These are phyloP conservation scores for Mimumesa dahlbomi DNA, from an alignment of 2,888 invertebrate genomes.

Conservation along the genomic window DNA sequence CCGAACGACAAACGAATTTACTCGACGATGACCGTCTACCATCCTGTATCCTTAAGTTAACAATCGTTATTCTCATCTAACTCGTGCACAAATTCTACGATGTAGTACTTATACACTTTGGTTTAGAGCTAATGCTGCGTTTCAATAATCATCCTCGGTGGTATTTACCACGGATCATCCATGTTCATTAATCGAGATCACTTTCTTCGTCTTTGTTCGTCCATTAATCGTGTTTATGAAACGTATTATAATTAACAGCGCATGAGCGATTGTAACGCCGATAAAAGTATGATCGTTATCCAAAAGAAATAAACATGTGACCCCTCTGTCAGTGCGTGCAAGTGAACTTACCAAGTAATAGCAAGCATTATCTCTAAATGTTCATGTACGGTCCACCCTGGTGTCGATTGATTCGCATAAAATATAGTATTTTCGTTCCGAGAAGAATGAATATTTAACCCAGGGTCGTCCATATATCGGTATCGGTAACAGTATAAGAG, in stretches of 20 bases:
- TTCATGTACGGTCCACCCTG: constrained; percentile 35
- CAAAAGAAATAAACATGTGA: constrained; percentile 16
- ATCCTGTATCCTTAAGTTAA: not conserved
- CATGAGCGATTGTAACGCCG: constrained; percentile 25
- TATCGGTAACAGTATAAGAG: constrained; percentile 54
- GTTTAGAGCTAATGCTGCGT: constrained; percentile 66
- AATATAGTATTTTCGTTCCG: no score
- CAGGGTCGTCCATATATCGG: constrained; percentile 35
- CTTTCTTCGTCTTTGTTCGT: no score
- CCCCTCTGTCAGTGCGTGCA: constrained; percentile 32
- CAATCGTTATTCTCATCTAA: not conserved
- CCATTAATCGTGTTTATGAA: constrained; percentile 27
- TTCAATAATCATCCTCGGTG: constrained; percentile 23
- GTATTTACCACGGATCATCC: constrained; percentile 12
- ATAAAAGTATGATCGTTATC: constrained; percentile 3
- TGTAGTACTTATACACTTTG: constrained; percentile 42
- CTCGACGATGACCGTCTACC: constrained; percentile 6
- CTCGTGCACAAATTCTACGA: constrained; percentile 24
- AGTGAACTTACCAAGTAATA: constrained; percentile 26
- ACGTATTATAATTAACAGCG: constrained; percentile 24
- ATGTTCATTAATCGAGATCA: constrained; percentile 32
- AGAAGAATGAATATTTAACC: no score
- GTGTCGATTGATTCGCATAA: no score
- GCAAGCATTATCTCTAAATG: constrained; percentile 68
- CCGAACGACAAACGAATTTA: constrained; percentile 8